Evolutionary conservation across 2,797 vertebrate species (phyloP).

Genomic region (Ibycter americanus): DNA sequence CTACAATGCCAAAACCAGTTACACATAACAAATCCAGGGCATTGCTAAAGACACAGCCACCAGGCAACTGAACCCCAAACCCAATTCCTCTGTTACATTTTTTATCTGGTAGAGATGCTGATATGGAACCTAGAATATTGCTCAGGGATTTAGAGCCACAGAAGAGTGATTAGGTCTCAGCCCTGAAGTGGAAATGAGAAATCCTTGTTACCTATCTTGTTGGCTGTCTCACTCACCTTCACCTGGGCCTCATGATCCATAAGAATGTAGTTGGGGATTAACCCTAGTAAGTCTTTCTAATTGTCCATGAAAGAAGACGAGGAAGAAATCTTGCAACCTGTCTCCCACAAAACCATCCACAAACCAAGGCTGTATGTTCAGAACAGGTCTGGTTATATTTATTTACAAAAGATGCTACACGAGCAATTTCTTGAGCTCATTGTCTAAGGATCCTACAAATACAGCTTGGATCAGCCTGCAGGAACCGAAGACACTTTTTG

Average conservation of each 20-base stretch:
- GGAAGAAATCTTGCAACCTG: neutral
- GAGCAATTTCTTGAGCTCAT: neutral
- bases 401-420: neutral
- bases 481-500: neutral
- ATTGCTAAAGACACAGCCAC: rapidly evolving
- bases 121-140: neutral
- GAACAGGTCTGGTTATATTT: neutral
- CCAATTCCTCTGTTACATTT: neutral
- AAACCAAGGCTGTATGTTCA: neutral
- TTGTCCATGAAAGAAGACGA: neutral
- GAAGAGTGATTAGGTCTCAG: neutral
- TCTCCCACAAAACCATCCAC: neutral
- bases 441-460: neutral
- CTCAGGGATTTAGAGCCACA: neutral
- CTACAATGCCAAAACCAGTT: neutral
- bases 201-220: neutral
- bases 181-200: neutral
- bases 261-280: neutral
- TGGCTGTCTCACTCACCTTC: neutral
- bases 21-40: rapidly evolving
- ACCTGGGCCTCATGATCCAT: neutral
- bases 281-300: neutral
- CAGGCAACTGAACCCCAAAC: neutral
- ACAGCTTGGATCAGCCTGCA: neutral
- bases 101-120: neutral